Evolutionary conservation across 2,888 invertebrate species (phyloP).

Genomic region (Argyresthia albistria): DNA sequence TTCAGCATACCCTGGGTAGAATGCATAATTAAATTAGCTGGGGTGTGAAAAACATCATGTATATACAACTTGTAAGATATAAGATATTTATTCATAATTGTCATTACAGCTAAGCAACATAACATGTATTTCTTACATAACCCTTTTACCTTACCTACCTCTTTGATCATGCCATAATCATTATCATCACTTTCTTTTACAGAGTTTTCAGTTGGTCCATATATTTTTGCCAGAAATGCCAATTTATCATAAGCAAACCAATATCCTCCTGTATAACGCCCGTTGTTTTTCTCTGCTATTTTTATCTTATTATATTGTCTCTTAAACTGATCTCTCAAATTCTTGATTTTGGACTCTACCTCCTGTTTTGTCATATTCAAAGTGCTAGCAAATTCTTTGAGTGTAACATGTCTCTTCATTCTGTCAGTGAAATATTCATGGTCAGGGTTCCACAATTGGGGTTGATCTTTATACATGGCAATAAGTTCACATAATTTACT

Average conservation of each 20-base stretch:
- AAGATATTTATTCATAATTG: too few species aligned
- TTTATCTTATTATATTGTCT: neutral
- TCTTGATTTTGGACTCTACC: constrained; percentile 1
- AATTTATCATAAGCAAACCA: constrained; percentile 3
- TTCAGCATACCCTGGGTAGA: too few species aligned
- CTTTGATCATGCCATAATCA: neutral
- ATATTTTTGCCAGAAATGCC: neutral
- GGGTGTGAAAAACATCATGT: too few species aligned
- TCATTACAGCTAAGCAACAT: too few species aligned
- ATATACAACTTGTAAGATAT: too few species aligned
- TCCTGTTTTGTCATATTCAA: neutral
- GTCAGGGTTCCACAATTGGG: neutral
- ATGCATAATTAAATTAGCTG: too few species aligned
- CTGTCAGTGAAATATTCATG: neutral
- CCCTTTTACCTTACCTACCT: too few species aligned
- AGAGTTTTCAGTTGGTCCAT: neutral
- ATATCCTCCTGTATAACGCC: neutral
- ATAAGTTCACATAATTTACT: neutral
- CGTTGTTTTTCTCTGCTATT: neutral
- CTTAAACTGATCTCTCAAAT: neutral
- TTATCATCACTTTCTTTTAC: neutral
- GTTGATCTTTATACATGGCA: neutral
- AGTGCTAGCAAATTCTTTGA: neutral
- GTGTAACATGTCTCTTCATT: neutral
- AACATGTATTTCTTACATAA: too few species aligned